These are phyloP conservation scores for Himalopsyche phryganea DNA, from an alignment of 1,140 invertebrate genomes.

Conservation along the genomic window DNA sequence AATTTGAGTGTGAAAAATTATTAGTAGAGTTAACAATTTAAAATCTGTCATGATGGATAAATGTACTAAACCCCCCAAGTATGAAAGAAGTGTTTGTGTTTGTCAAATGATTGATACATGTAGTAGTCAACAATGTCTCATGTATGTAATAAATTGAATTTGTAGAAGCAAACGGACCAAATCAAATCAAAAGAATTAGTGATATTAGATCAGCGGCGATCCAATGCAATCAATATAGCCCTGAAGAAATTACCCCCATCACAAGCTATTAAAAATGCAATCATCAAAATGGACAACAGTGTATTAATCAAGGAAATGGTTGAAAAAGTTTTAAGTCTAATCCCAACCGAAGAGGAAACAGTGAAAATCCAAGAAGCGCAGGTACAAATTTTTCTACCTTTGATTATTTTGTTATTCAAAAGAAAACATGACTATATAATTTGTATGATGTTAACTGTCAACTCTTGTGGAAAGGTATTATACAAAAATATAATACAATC, in stretches of 20 bases:
- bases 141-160: conserved; percentile 7
- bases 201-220: conserved; percentile 94
- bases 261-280: conserved; percentile 95
- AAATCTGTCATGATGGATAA: no score
- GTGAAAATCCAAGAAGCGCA: conserved; percentile 94
- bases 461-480: background rate
- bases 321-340: conserved; percentile 96
- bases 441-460: no score
- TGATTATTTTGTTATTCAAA: background rate
- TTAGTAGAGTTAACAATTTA: no score
- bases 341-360: conserved; percentile 96
- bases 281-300: conserved; percentile 98
- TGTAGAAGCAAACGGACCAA: conserved; percentile 86
- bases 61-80: no score
- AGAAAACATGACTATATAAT: background rate
- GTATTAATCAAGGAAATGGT: conserved; percentile 98
- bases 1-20: no score
- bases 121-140: no score
- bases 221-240: conserved; percentile 99
- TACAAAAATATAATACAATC: conserved; percentile 1
- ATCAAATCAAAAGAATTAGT: conserved; percentile 95
- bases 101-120: no score
- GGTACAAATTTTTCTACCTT: conserved; percentile 39
- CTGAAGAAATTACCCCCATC: conserved; percentile 98
- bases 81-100: no score